phyloP scores from a whole-genome alignment of 2,888 invertebrate species.

The Tinea pellionella region DNA sequence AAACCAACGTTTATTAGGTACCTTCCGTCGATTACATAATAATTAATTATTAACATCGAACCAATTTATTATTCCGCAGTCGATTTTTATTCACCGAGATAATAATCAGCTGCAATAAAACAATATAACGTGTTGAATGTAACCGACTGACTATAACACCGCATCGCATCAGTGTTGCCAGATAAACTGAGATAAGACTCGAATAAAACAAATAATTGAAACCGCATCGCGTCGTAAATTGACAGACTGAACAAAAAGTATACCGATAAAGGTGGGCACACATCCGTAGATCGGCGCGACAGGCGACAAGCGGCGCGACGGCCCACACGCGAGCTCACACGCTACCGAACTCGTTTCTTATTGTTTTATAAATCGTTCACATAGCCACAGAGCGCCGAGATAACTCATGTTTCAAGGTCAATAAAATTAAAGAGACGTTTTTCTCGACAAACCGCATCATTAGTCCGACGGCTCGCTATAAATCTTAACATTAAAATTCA shows the following conservation, averaged over 20 bases:
- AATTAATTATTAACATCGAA: too few species aligned
- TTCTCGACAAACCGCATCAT: constrained; percentile 7
- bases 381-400: not conserved
- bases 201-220: constrained; percentile 33
- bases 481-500: constrained; percentile 9
- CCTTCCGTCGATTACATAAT: too few species aligned
- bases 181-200: constrained; percentile 25
- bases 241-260: constrained; percentile 10
- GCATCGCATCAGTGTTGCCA: constrained; percentile 21
- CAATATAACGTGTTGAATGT: constrained; percentile 21
- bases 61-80: not conserved
- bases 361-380: constrained; percentile 9
- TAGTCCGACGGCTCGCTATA: not conserved
- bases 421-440: not conserved
- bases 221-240: constrained; percentile 16
- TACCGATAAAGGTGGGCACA: constrained; percentile 7
- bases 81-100: not conserved
- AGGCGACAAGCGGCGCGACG: constrained; percentile 2
- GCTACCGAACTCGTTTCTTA: constrained; percentile 7
- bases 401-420: constrained; percentile 3
- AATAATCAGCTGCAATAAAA: constrained; percentile 19
- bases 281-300: not conserved
- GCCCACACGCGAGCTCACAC: constrained; percentile 7
- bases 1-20: too few species aligned
- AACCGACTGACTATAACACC: constrained; percentile 19